Evolutionary conservation across 1,140 invertebrate genomes (phyloP).

Genomic region (Anastrepha obliqua): DNA sequence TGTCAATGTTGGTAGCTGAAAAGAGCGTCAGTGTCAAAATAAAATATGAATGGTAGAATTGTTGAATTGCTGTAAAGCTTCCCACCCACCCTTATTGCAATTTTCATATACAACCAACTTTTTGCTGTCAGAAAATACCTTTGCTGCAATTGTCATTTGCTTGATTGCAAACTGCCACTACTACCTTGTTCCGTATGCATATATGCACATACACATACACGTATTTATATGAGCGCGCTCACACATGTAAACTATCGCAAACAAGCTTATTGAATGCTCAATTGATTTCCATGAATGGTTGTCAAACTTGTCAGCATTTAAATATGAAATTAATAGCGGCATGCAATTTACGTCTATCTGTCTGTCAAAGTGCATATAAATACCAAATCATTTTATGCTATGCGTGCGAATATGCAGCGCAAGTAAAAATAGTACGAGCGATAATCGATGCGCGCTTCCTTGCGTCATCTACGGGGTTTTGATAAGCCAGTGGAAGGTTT

Average conservation of each 20-base stretch:
- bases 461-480: neutral
- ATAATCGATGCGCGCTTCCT: neutral
- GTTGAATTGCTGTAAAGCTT: no score
- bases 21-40: no score
- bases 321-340: constrained; percentile 34
- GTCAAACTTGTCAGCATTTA: constrained; percentile 29
- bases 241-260: neutral
- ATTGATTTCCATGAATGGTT: neutral
- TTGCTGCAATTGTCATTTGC: no score
- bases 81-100: no score
- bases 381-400: neutral
- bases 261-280: constrained; percentile 14
- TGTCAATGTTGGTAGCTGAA: no score
- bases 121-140: no score
- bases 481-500: neutral
- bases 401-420: no score
- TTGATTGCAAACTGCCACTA: no score
- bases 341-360: neutral
- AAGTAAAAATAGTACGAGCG: neutral
- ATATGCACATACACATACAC: neutral
- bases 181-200: no score
- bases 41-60: no score
- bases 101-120: no score
- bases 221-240: neutral
- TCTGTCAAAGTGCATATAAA: neutral